phyloP scores from a whole-genome alignment of 2,113 vertebrate species.

The Solea solea region DNA sequence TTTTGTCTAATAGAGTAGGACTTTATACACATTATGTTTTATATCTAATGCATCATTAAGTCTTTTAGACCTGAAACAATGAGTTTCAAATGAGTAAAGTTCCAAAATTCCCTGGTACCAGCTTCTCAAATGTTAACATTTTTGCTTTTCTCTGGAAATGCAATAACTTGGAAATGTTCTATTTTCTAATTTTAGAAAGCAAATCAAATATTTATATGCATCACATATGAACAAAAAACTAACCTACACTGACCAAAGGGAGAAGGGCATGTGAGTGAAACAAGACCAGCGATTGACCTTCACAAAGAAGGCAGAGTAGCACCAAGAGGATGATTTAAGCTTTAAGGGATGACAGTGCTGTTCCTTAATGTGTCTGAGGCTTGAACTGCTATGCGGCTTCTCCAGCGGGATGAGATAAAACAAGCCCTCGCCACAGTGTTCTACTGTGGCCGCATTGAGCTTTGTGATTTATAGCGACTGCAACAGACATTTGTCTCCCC shows the following conservation, averaged over 20 bases:
- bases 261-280: slow-evolving; percentile 12
- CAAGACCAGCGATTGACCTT: slow-evolving; percentile 18
- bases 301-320: slow-evolving; percentile 18
- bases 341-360: slow-evolving; percentile 15
- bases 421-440: slow-evolving; percentile 39
- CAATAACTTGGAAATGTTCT: not conserved
- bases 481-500: slow-evolving; percentile 66
- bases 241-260: not conserved
- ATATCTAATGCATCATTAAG: not conserved
- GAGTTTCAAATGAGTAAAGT: too few species aligned
- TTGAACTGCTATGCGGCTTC: slow-evolving; percentile 15
- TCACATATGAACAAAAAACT: not conserved
- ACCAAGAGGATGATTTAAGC: slow-evolving; percentile 29
- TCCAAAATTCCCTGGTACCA: not conserved
- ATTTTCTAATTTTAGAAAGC: not conserved
- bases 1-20: too few species aligned
- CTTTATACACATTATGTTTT: too few species aligned
- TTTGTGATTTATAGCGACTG: slow-evolving; percentile 55
- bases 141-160: not conserved
- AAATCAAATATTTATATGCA: not conserved
- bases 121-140: not conserved
- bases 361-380: not conserved
- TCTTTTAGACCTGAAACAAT: not conserved
- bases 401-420: slow-evolving; percentile 50
- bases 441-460: slow-evolving; percentile 30